Percentiles rank a stretch among this genome's conserved stretches.
phyloP scores from a whole-genome alignment of 2,797 vertebrate genomes.

The Myioborus melanocephalus region DNA sequence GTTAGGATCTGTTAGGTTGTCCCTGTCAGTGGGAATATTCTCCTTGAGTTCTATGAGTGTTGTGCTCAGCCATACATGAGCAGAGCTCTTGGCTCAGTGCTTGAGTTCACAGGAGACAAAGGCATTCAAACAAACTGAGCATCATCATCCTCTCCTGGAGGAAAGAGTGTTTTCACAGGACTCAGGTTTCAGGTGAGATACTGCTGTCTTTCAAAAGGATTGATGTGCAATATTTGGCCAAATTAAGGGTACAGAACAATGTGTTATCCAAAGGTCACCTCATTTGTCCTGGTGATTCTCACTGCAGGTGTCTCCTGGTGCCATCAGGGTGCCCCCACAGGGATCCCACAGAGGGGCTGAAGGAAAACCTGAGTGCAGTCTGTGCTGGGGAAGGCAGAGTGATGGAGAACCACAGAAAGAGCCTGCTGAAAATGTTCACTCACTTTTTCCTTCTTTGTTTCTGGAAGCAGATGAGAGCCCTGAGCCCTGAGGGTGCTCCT shows the following conservation, averaged over 20 bases:
- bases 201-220: background rate
- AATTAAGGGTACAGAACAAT: background rate
- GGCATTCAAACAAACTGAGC: background rate
- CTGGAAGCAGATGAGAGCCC: background rate
- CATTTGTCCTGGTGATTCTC: background rate
- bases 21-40: background rate
- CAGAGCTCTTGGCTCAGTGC: background rate
- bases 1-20: background rate
- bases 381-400: background rate
- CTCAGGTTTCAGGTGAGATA: background rate
- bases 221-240: background rate
- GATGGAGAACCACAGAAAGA: background rate
- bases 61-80: rapidly evolving
- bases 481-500: background rate
- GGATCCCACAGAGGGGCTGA: background rate
- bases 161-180: background rate
- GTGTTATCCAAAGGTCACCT: background rate
- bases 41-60: rapidly evolving
- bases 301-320: background rate
- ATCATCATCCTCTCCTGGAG: background rate
- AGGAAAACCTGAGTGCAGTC: background rate
- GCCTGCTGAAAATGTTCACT: background rate
- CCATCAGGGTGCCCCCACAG: background rate
- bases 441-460: background rate
- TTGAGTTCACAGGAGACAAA: background rate